A percentile compares a stretch with the other conserved stretches of the same genome.
phyloP scores from a whole-genome alignment of 2,888 invertebrate genomes.

The Stenurella melanura region DNA sequence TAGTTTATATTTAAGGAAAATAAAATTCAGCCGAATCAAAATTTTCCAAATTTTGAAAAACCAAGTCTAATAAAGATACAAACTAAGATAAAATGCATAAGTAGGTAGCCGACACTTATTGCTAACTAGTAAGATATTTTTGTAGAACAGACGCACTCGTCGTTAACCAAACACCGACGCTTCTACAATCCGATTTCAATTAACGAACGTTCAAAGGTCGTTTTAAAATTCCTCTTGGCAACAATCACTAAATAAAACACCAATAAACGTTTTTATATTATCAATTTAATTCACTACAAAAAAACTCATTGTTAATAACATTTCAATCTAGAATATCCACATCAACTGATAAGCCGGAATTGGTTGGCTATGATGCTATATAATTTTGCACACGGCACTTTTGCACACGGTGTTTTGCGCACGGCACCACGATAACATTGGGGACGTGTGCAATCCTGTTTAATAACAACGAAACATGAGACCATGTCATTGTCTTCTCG shows the following conservation, averaged over 20 bases:
- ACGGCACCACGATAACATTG: conserved; percentile 17
- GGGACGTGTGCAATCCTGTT: conserved; percentile 29
- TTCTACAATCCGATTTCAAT: background rate
- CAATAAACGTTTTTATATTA: conserved; percentile 32
- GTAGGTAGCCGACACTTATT: no score
- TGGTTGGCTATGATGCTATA: conserved; percentile 4
- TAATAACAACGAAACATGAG: background rate
- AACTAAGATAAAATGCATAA: no score
- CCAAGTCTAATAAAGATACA: no score
- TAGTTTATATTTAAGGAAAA: no score
- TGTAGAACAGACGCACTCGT: no score
- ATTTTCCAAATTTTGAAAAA: no score
- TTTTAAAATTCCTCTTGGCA: conserved; percentile 19
- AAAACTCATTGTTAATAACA: conserved; percentile 34
- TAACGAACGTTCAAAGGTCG: conserved; percentile 13
- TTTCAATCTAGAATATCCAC: conserved; percentile 28
- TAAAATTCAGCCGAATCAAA: no score
- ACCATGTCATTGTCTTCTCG: background rate
- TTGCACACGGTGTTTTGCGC: conserved; percentile 29
- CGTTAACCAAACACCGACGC: no score
- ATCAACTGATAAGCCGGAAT: conserved; percentile 29
- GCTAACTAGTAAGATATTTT: no score
- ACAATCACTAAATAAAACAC: conserved; percentile 29
- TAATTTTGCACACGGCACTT: conserved; percentile 31
- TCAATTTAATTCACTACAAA: conserved; percentile 20